Percentiles rank a stretch among this genome's conserved stretches.
Evolutionary conservation across 1,140 invertebrate species (phyloP).

Genomic region (Penaeus chinensis): DNA sequence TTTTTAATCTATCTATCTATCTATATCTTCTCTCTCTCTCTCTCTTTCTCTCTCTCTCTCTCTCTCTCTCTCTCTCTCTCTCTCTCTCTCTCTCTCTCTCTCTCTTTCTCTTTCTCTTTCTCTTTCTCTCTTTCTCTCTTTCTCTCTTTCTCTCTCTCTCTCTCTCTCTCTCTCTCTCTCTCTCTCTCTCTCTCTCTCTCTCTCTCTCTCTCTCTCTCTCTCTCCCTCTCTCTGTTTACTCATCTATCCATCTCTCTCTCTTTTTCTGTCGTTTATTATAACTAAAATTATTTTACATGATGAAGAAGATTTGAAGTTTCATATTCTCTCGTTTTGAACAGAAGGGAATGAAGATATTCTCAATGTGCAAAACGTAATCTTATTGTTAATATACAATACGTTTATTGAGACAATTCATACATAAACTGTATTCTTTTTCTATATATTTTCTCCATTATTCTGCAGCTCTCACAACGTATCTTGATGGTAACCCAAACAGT

Average conservation of each 20-base stretch:
- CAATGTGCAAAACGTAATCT: background rate
- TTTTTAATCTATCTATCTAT: background rate
- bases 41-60: background rate
- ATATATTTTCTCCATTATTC: background rate
- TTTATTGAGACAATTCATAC: background rate
- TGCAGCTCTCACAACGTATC: too few species aligned
- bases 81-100: too few species aligned
- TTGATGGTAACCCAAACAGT: too few species aligned
- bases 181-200: too few species aligned
- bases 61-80: conserved; percentile 15
- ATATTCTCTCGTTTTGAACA: background rate
- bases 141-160: too few species aligned
- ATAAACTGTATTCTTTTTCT: too few species aligned
- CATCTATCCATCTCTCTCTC: conserved; percentile 9
- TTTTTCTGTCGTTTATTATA: background rate
- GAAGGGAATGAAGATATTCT: background rate
- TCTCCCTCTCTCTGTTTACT: background rate
- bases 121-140: too few species aligned
- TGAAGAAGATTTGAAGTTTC: background rate
- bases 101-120: too few species aligned
- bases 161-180: too few species aligned
- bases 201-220: background rate
- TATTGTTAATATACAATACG: background rate
- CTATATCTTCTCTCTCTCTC: background rate
- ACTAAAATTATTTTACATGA: background rate